Conservation (phyloP, 2,113 vertebrate species). For the Peucedramus taeniatus region DNA sequence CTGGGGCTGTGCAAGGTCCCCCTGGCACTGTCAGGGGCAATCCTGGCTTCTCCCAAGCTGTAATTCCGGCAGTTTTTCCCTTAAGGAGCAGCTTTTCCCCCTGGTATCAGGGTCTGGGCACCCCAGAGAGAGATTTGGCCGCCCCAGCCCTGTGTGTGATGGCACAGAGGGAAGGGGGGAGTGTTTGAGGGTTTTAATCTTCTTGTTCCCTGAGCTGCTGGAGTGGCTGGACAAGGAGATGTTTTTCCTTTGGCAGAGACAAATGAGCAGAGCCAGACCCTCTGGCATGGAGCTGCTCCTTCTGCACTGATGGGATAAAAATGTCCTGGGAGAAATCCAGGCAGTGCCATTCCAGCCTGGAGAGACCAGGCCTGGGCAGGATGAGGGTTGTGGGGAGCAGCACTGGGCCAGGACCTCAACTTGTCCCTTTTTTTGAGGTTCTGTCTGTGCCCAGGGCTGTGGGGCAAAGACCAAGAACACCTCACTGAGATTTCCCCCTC, state of each 20-base stretch:
- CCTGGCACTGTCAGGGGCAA: not conserved
- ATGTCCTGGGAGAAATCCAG: not conserved
- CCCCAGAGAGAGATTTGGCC: not conserved
- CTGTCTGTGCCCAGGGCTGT: not conserved
- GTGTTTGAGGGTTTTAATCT: not conserved
- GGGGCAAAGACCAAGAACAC: not conserved
- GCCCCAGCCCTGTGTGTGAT: not conserved
- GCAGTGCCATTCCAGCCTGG: not conserved
- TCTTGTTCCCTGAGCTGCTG: not conserved
- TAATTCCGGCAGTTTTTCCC: not conserved
- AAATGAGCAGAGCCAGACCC: slow-evolving; percentile 4
- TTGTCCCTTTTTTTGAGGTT: not conserved
- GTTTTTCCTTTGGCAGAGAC: slow-evolving; percentile 30
- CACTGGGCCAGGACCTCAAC: rapidly evolving
- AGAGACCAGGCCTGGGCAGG: not conserved
- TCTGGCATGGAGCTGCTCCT: not conserved
- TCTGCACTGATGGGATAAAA: not conserved
- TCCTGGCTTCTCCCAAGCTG: not conserved
- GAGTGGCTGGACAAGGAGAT: not conserved
- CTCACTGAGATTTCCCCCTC: not conserved
- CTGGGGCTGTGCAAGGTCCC: not conserved
- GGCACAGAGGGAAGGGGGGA: not conserved
- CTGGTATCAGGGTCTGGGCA: rapidly evolving
- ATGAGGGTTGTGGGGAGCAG: rapidly evolving
- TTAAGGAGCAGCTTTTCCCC: not conserved